Percentiles rank a stretch among this genome's conserved stretches.
Evolutionary conservation across 2,113 vertebrate species (phyloP).

Genomic region (Montifringilla adamsi): DNA sequence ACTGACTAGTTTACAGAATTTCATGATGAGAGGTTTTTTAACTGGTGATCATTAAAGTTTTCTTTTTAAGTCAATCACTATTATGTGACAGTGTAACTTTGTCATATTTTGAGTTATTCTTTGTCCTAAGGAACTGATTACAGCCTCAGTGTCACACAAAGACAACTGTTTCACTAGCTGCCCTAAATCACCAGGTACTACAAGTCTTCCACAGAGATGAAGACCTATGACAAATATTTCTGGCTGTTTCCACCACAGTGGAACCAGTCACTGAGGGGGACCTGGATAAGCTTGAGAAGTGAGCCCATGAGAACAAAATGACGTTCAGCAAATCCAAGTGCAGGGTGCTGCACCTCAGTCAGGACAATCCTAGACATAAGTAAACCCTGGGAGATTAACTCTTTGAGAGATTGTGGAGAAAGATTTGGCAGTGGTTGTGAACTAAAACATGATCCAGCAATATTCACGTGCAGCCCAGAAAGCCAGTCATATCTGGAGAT

Average conservation of each 20-base stretch:
- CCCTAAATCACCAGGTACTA: neutral
- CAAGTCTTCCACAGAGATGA: neutral
- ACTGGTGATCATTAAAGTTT: neutral
- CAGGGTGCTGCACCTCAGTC: neutral
- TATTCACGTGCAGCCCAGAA: neutral
- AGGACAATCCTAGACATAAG: neutral
- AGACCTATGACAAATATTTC: neutral
- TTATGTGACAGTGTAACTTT: neutral
- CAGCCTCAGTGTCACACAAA: neutral
- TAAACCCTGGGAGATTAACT: neutral
- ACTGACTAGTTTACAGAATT: neutral
- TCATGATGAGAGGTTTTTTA: neutral
- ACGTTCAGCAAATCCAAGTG: neutral
- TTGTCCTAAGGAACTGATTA: neutral
- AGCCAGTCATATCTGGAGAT: neutral
- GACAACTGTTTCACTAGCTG: neutral
- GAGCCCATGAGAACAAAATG: too few relatives aligned
- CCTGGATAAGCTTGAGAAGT: neutral
- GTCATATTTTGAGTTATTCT: neutral
- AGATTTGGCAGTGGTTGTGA: rapidly evolving
- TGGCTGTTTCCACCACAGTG: neutral
- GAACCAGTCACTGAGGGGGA: neutral
- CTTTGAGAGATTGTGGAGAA: neutral
- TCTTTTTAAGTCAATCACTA: neutral
- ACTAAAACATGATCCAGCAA: neutral